These are phyloP conservation scores for Acanthochromis polyacanthus DNA, from an alignment of 2,113 vertebrate genomes.

Conservation along the genomic window DNA sequence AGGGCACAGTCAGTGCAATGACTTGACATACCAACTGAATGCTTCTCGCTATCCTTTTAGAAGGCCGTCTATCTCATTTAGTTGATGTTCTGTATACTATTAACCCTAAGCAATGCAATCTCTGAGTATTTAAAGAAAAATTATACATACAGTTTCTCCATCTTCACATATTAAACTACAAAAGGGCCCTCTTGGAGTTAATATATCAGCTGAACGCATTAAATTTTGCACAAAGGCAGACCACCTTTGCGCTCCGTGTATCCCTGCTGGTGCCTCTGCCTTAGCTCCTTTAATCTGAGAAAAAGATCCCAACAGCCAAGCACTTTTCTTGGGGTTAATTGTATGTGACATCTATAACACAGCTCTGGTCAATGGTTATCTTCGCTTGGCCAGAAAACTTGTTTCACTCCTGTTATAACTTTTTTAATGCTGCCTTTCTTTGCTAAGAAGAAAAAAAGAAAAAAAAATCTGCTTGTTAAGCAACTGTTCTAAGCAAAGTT, in stretches of 20 bases:
- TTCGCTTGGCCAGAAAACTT: slow-evolving; percentile 19
- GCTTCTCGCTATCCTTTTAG: slow-evolving; percentile 10
- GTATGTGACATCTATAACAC: slow-evolving; percentile 68
- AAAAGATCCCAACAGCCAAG: slow-evolving; percentile 55
- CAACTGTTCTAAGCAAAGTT: slow-evolving; percentile 46
- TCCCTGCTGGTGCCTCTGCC: slow-evolving; percentile 44
- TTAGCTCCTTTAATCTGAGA: slow-evolving; percentile 58
- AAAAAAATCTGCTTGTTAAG: slow-evolving; percentile 6
- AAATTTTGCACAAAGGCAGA: slow-evolving; percentile 42
- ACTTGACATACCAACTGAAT: slow-evolving; percentile 31
- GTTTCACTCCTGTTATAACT: slow-evolving; percentile 19
- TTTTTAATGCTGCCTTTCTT: slow-evolving; percentile 2
- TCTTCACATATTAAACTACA: slow-evolving; percentile 8
- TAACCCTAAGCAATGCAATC: slow-evolving; percentile 1
- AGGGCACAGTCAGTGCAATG: not conserved
- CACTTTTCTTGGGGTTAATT: slow-evolving; percentile 72
- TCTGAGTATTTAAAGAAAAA: too few species aligned
- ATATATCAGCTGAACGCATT: slow-evolving; percentile 50
- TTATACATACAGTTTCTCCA: not conserved
- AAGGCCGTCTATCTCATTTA: slow-evolving; percentile 20
- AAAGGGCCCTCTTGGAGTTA: slow-evolving; percentile 4
- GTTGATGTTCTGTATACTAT: not conserved
- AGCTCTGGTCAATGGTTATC: slow-evolving; percentile 47
- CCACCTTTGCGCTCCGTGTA: slow-evolving; percentile 44
- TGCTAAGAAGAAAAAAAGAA: not conserved